Percentiles rank a stretch among this genome's conserved stretches.
Conservation (phyloP, 2,888 invertebrate genomes). For the Callimorpha dominula region DNA sequence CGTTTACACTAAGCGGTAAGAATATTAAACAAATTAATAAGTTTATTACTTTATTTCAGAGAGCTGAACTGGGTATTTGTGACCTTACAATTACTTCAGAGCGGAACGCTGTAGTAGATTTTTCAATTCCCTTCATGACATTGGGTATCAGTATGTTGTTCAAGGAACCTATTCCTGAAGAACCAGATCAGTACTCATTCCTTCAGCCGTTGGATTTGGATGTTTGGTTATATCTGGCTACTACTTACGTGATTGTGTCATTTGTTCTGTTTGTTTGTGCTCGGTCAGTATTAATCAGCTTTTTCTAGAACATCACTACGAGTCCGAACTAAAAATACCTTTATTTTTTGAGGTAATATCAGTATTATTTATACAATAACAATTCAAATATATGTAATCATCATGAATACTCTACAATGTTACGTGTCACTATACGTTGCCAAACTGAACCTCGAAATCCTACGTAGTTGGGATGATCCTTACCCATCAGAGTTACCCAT, state of each 20-base stretch:
- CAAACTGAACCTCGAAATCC: no score
- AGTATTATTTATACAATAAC: no score
- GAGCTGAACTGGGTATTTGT: slow-evolving; percentile 96
- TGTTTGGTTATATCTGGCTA: slow-evolving; percentile 95
- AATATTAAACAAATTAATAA: not conserved
- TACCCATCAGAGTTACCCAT: no score
- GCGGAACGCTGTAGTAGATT: slow-evolving; percentile 94
- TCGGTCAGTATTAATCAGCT: slow-evolving; percentile 80
- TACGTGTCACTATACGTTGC: no score
- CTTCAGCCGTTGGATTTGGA: slow-evolving; percentile 93
- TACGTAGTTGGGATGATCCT: no score
- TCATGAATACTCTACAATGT: no score
- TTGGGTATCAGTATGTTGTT: slow-evolving; percentile 95
- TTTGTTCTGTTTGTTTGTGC: slow-evolving; percentile 93
- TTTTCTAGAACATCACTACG: not conserved
- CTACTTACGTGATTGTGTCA: slow-evolving; percentile 94
- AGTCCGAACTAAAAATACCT: no score
- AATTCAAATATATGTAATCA: no score
- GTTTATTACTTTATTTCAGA: slow-evolving; percentile 84
- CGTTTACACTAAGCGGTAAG: no score
- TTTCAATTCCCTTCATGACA: slow-evolving; percentile 98
- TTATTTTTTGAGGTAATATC: no score
- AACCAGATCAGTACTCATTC: slow-evolving; percentile 96
- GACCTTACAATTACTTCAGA: slow-evolving; percentile 97
- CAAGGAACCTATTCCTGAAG: slow-evolving; percentile 91